A percentile compares a stretch with the other conserved stretches of the same genome.
These are phyloP conservation scores for Volucella bombylans DNA, from an alignment of 2,888 invertebrate genomes.

Conservation along the genomic window DNA sequence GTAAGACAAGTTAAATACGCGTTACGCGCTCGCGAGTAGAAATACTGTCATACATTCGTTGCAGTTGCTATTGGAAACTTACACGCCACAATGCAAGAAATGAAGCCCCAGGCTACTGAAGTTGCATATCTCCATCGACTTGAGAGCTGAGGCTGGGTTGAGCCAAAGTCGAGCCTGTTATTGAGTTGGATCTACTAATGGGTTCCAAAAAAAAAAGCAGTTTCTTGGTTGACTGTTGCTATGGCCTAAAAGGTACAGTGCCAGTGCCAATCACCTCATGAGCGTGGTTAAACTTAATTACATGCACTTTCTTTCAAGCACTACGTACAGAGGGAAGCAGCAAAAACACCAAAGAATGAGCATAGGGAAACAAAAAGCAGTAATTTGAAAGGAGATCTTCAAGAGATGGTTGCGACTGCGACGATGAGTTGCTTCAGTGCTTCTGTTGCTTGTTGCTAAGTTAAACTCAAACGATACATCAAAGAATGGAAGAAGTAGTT, in stretches of 20 bases:
- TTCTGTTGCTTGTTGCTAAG: constrained; percentile 49
- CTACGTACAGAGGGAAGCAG: not conserved
- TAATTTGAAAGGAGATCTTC: constrained; percentile 58
- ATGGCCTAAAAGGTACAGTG: constrained; percentile 53
- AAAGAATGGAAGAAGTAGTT: constrained; percentile 56
- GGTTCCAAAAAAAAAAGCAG: constrained; percentile 45
- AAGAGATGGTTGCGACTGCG: constrained; percentile 10
- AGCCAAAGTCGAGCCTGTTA: constrained; percentile 44
- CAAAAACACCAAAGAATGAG: not conserved
- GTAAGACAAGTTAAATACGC: constrained; percentile 8
- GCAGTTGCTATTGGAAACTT: constrained; percentile 40
- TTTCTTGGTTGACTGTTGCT: constrained; percentile 45
- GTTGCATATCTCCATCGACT: constrained; percentile 22
- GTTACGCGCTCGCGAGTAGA: constrained; percentile 6
- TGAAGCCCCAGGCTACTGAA: not conserved
- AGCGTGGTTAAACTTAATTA: constrained; percentile 66
- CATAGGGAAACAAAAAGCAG: constrained; percentile 41
- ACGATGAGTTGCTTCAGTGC: constrained; percentile 37
- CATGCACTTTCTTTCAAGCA: constrained; percentile 68
- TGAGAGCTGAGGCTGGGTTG: not conserved
- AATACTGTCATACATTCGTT: constrained; percentile 51
- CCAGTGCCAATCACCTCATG: constrained; percentile 63
- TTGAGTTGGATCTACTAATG: constrained; percentile 48
- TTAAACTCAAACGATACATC: constrained; percentile 42
- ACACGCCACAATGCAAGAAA: not conserved